phyloP scores from a whole-genome alignment of 2,113 vertebrate genomes.

The Dasypus novemcinctus region DNA sequence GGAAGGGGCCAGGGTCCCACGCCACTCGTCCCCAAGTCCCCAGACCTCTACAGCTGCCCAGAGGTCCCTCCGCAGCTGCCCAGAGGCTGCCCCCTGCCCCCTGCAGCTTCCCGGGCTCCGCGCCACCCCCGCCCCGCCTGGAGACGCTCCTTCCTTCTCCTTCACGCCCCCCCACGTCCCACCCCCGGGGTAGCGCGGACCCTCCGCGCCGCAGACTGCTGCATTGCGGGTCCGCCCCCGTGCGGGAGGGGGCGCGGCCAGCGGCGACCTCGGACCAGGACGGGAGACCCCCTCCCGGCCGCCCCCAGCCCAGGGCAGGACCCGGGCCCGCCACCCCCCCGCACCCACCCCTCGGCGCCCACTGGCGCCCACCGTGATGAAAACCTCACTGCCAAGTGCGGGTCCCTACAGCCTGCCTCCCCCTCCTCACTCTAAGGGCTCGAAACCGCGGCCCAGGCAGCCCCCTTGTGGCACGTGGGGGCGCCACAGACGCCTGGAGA shows the following conservation, averaged over 20 bases:
- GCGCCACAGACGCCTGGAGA: slow-evolving; percentile 69
- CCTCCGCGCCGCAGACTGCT: neutral
- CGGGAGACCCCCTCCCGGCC: neutral
- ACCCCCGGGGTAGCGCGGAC: neutral
- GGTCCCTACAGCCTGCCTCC: neutral
- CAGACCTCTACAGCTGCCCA: accelerated
- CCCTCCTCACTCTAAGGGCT: slow-evolving; percentile 65
- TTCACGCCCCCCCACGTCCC: neutral
- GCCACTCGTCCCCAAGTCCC: neutral
- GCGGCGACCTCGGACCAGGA: neutral
- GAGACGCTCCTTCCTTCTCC: neutral
- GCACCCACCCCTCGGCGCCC: neutral
- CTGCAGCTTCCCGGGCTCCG: neutral
- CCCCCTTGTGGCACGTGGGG: slow-evolving; percentile 78
- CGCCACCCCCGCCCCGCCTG: neutral
- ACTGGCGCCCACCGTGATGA: neutral
- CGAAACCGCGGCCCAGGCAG: slow-evolving; percentile 67
- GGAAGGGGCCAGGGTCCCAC: neutral
- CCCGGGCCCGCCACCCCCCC: too few relatives aligned
- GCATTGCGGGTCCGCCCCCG: neutral
- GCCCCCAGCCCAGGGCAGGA: neutral
- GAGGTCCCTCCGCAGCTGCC: neutral
- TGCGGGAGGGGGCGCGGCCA: neutral
- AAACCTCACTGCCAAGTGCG: neutral
- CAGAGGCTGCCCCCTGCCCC: neutral